Conservation (phyloP, 2,797 vertebrate genomes). For the Dendrocincla tyrannina region DNA sequence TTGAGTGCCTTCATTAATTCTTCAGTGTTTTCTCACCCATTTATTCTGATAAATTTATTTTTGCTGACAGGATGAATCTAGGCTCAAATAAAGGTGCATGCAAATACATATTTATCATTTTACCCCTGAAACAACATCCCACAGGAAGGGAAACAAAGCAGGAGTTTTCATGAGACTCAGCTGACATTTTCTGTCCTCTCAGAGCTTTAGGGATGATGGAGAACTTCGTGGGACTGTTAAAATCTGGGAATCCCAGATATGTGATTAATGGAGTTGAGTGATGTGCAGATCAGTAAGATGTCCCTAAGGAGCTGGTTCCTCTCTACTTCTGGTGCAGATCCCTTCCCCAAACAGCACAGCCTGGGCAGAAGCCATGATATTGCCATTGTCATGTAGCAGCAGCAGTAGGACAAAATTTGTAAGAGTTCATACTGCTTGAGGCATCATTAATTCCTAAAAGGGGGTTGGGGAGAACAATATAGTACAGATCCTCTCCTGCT, state of each 20-base stretch:
- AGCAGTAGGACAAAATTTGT: background rate
- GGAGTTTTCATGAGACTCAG: background rate
- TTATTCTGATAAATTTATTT: slow-evolving; percentile 8
- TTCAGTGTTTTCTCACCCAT: background rate
- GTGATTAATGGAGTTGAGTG: background rate
- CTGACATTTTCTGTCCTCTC: background rate
- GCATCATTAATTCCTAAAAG: slow-evolving; percentile 19
- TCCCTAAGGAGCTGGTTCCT: background rate
- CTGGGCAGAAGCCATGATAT: background rate
- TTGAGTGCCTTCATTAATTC: slow-evolving; percentile 40
- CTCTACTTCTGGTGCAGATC: background rate
- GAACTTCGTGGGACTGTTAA: background rate
- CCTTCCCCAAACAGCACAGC: background rate
- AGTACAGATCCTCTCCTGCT: background rate
- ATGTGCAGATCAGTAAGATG: background rate
- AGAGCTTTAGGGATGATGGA: background rate
- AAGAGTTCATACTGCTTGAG: background rate
- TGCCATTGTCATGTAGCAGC: background rate
- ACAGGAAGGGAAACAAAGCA: background rate
- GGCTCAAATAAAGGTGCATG: background rate
- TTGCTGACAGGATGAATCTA: background rate
- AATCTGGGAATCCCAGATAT: background rate
- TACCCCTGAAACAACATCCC: background rate
- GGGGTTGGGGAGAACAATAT: background rate
- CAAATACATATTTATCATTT: background rate